phyloP scores from a whole-genome alignment of 2,113 vertebrate genomes.

The Hylia prasina region DNA sequence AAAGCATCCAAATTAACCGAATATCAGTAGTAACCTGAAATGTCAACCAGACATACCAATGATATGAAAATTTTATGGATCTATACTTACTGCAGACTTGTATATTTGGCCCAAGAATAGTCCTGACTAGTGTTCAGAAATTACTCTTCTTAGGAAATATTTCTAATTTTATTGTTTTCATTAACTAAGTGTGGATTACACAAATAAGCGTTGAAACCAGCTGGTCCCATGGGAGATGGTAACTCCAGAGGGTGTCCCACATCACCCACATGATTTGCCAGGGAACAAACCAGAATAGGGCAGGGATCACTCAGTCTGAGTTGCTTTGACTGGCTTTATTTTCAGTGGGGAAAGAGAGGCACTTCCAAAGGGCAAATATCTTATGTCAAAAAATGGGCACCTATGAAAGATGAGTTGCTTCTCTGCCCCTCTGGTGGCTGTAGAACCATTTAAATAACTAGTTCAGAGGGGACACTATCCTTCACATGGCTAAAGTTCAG shows the following conservation, averaged over 20 bases:
- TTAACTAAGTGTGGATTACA: not conserved
- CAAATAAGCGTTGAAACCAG: accelerated
- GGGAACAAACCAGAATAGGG: not conserved
- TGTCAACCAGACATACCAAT: not conserved
- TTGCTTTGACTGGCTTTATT: not conserved
- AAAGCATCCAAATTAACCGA: not conserved
- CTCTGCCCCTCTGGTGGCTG: not conserved
- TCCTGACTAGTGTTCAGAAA: not conserved
- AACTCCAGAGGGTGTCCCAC: not conserved
- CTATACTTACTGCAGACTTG: not conserved
- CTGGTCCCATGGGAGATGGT: not conserved
- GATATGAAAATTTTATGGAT: not conserved
- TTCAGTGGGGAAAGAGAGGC: not conserved
- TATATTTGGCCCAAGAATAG: not conserved
- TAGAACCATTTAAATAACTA: not conserved
- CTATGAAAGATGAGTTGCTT: not conserved
- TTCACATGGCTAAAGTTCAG: not conserved
- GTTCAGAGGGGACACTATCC: not conserved
- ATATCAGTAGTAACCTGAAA: not conserved
- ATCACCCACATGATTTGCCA: accelerated
- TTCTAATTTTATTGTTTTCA: not conserved
- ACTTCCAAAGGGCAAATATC: not conserved
- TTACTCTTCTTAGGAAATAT: not conserved
- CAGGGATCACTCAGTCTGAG: not conserved
- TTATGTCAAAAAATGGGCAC: not conserved